Evolutionary conservation across 2,797 vertebrate species (phyloP), one percentile per base, ranked within the genome.

Genomic region (Martes flavigula): DNA sequence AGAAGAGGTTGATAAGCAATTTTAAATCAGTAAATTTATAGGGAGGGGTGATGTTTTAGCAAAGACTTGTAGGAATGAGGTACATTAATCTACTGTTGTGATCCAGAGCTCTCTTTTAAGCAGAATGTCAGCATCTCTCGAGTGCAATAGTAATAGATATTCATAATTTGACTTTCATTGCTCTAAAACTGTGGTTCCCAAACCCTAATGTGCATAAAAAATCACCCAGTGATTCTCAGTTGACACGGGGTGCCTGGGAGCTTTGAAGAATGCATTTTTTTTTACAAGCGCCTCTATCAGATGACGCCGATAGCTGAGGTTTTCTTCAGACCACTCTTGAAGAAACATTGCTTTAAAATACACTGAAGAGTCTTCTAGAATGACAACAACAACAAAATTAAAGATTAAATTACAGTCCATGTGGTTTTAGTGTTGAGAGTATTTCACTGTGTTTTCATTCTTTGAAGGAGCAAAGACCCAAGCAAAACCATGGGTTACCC

Each of bases 321-420:
- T 91, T 94, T 86, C 87, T 89, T 48, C 68, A 79, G 62, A 54
- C 40, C 32, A 35, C 48, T 79, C 62, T 96, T 79, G 43, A 87
- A 94, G 68, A 95, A 87, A 89, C 32, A 58, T 20, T 73, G 23
- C 60, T 90, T 82, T 87, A 81, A 94, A 95, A 96, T 86, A 84
- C 35, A 94, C 32, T 32, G 38, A 88, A 75, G 60, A 93, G 23
- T 35, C 85, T 96, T 90, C 48, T 62, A 89, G 87, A 81, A 92
- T n/a, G 78, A 83, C 64, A 87, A 78, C 66, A 92, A 79, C 23
- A 85, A 94, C 72, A 90, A 62, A 97, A 90, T 48, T 84, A 85
- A 89, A 89, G 77, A 66, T 91, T 91, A 83, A 95, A 79, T 88
- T 94, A 64, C 38, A 84, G 62, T 89, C 58, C 18, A 2, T 91